Percentiles rank a stretch among this genome's conserved stretches.
Conservation (phyloP, 1,140 invertebrate genomes). For the Neocloeon triangulifer region DNA sequence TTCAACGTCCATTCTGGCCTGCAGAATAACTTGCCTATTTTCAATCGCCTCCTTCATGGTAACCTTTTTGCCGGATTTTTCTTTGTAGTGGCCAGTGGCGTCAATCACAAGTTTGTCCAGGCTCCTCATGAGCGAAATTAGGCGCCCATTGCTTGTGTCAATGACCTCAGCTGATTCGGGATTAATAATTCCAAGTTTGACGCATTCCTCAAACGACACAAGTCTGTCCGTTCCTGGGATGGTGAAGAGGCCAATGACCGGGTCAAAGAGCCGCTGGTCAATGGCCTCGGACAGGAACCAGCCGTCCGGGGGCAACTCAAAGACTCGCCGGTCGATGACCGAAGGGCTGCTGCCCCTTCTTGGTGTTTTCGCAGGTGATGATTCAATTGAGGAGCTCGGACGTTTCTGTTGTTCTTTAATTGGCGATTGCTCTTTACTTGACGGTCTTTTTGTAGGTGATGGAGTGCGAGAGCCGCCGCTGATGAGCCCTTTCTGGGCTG, state of each 20-base stretch:
- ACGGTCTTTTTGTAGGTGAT: constrained; percentile 21
- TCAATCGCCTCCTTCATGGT: constrained; percentile 62
- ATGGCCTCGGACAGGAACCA: constrained; percentile 61
- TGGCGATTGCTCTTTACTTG: neutral
- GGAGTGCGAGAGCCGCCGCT: too few species aligned
- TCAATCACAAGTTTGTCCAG: constrained; percentile 59
- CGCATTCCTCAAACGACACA: constrained; percentile 68
- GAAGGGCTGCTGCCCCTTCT: constrained; percentile 11
- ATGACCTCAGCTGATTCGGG: constrained; percentile 52
- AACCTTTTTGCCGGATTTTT: constrained; percentile 23
- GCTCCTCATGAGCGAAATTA: constrained; percentile 45
- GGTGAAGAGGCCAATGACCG: constrained; percentile 56
- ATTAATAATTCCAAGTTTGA: constrained; percentile 66
- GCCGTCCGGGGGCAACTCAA: constrained; percentile 56
- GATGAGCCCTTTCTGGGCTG: constrained; percentile 43
- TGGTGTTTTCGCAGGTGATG: constrained; percentile 6
- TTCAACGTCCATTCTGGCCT: constrained; percentile 23
- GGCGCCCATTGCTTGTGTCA: constrained; percentile 43
- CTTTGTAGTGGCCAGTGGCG: constrained; percentile 44
- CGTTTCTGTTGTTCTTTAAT: neutral
- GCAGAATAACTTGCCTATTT: constrained; percentile 35
- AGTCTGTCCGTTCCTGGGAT: constrained; percentile 68
- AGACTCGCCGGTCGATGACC: too few species aligned
- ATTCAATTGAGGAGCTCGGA: constrained; percentile 1
- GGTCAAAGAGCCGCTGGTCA: constrained; percentile 50